A percentile compares a stretch with the other conserved stretches of the same genome.
Evolutionary conservation across 2,888 invertebrate species (phyloP).

Genomic region (Perithous albicinctus): DNA sequence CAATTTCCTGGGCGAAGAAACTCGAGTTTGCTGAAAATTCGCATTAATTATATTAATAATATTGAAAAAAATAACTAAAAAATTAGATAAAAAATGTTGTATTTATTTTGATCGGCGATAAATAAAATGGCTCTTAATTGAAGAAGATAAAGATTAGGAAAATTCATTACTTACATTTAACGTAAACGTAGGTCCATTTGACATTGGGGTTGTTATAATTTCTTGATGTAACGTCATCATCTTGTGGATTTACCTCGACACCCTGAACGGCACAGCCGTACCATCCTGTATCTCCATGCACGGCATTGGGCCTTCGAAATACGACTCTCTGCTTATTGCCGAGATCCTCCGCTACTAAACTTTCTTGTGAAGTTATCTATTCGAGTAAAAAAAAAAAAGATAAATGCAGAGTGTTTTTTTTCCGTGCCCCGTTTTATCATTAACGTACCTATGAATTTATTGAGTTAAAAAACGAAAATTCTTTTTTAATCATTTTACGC

Average conservation of each 20-base stretch:
- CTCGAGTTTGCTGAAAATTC: constrained; percentile 84
- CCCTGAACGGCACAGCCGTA: constrained; percentile 78
- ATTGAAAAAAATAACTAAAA: no score
- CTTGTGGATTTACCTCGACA: no score
- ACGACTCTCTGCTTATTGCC: constrained; percentile 50
- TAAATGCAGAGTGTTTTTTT: no score
- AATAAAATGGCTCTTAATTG: no score
- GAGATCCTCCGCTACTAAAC: constrained; percentile 19
- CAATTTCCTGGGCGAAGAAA: constrained; percentile 85
- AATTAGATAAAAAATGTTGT: no score
- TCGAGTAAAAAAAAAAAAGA: constrained; percentile 6
- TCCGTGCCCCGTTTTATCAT: no score
- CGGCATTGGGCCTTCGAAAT: constrained; percentile 70
- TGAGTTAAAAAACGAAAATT: no score
- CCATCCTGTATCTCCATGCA: constrained; percentile 80
- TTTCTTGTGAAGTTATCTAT: constrained; percentile 62
- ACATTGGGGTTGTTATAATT: constrained; percentile 67
- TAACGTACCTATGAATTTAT: no score
- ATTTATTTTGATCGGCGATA: no score
- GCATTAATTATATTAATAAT: not conserved
- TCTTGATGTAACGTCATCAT: constrained; percentile 55
- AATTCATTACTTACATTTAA: constrained; percentile 76
- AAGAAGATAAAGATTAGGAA: constrained; percentile 20
- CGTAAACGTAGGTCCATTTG: constrained; percentile 80
- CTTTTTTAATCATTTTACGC: no score